Conservation (phyloP, 1,140 invertebrate species). For the Diachasma alloeum region DNA sequence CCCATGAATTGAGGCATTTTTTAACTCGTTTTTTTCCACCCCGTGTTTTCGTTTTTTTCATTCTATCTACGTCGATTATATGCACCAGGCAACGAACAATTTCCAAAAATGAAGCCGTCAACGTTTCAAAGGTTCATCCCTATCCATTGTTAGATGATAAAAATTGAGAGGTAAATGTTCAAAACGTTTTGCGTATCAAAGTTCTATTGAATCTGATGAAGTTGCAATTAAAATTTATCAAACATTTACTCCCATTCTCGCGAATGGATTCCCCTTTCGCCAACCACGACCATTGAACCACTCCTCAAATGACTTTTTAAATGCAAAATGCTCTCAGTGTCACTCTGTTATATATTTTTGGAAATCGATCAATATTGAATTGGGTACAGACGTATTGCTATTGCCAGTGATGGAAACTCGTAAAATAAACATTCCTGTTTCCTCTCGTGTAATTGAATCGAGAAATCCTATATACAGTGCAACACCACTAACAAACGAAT, state of each 20-base stretch:
- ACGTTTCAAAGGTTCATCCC: background rate
- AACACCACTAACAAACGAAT: background rate
- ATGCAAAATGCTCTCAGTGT: slow-evolving; percentile 12
- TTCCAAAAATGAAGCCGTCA: background rate
- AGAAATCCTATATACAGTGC: slow-evolving; percentile 5
- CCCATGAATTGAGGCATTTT: background rate
- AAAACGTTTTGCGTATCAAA: background rate
- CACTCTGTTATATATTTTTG: slow-evolving; percentile 9
- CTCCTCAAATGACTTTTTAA: slow-evolving; percentile 3
- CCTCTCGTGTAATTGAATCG: slow-evolving; percentile 33
- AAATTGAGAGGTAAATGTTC: background rate
- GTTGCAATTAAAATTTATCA: background rate
- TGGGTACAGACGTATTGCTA: slow-evolving; percentile 9
- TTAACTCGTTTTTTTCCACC: background rate
- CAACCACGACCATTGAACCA: background rate
- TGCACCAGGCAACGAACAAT: background rate
- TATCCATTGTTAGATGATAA: background rate
- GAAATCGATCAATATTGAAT: slow-evolving; percentile 22
- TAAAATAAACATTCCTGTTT: slow-evolving; percentile 37
- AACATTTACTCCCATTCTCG: background rate
- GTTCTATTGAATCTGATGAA: background rate
- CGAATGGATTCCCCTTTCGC: background rate
- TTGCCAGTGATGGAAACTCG: slow-evolving; percentile 35
- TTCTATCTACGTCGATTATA: background rate
- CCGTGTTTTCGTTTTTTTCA: background rate